A percentile compares a stretch with the other conserved stretches of the same genome.
phyloP scores from a whole-genome alignment of 53 echinoderm and acorn worm genomes.

The Antedon mediterranea region DNA sequence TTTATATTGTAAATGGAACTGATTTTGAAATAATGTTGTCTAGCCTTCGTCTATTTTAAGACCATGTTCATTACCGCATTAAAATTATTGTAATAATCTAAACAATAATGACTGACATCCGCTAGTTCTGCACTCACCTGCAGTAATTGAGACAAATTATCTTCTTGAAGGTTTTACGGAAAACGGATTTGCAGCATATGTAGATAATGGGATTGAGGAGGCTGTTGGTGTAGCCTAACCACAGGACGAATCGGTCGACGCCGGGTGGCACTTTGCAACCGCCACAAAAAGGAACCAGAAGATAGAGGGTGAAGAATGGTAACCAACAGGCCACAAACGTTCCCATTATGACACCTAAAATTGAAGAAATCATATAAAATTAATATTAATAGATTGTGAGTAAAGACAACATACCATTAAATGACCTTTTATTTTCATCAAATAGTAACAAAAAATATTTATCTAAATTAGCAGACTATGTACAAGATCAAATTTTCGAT shows the following conservation, averaged over 20 bases:
- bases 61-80: no score
- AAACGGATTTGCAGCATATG: conserved; percentile 66
- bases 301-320: conserved; percentile 57
- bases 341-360: conserved; percentile 56
- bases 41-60: no score
- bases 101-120: background rate
- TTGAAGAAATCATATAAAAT: background rate
- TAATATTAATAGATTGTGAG: background rate
- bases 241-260: conserved; percentile 44
- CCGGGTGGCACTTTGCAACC: conserved; percentile 29
- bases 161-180: conserved; percentile 47
- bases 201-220: conserved; percentile 63
- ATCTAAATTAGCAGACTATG: no score
- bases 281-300: conserved; percentile 45
- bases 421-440: no score
- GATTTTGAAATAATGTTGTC: no score
- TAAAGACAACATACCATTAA: no score
- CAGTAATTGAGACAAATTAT: conserved; percentile 38
- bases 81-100: background rate
- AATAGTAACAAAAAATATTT: no score
- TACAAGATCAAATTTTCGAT: no score
- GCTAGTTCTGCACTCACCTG: conserved; percentile 24
- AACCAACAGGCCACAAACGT: conserved; percentile 63
- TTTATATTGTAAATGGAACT: no score
- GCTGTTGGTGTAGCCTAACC: conserved; percentile 65